Evolutionary conservation across 2,797 vertebrate genomes (phyloP), one percentile per base, ranked within the genome.

Genomic region (Sarcoramphus papa): DNA sequence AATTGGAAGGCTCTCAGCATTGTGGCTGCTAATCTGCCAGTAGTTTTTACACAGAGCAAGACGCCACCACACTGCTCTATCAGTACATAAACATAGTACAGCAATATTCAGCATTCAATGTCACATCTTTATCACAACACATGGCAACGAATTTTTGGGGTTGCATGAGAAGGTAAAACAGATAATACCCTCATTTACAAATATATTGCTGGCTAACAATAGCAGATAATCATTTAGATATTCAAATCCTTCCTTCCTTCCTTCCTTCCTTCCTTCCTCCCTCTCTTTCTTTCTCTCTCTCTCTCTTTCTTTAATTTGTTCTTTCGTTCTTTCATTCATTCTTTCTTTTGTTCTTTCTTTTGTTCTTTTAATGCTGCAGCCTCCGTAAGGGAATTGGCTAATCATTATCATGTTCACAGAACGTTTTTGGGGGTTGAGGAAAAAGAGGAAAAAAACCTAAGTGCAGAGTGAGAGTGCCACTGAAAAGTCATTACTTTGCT

Each of bases 401-500:
- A 54, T 78, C 33, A 53, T 47, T 93, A 76, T 62, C 25, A 24
- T 45, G 54, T 91, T 92, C 79, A 25, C 28, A 82, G 8, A 69
- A 53, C 28, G 4, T 59, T 68, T 22, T 45, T 84, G 37, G 7
- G 14, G 28, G 74, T 86, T 70, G 31, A 73, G 23, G 21, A 91
- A 76, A 88, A 91, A 33, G 33, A 59, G 24, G 10, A 69, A 81
- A 93, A 93, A 95, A 14, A 13, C 4, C 2, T 50, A 62, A 79
- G 10, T n/a, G 14, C 30, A 43, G 27, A 50, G 8, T 64, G 23
- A 81, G 14, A 31, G 24, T 73, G 65, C 25, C 56, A 57, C 67
- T 80, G 69, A 93, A 84, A 88, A 64, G 85, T 96, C 80, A 75
- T 92, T 93, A 91, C 51, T 37, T 84, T 94, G 22, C 63, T 96